Conservation (phyloP, 2,888 invertebrate genomes). For the Eupeodes luniger region DNA sequence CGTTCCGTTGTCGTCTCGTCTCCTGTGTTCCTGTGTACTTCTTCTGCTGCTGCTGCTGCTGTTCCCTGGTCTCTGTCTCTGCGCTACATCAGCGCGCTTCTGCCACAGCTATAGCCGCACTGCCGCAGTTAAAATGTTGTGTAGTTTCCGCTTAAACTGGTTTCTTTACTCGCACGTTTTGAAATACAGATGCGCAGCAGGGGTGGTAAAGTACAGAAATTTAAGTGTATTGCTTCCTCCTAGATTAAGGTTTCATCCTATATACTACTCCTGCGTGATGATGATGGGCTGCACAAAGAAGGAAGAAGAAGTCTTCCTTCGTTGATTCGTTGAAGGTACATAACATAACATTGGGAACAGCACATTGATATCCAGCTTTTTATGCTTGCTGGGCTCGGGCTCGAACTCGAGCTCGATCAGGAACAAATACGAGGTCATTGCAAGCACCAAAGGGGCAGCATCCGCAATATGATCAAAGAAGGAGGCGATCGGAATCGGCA, state of each 20-base stretch:
- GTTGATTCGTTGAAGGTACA: not conserved
- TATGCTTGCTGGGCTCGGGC: conserved; percentile 29
- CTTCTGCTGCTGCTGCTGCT: conserved; percentile 63
- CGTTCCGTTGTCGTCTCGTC: conserved; percentile 24
- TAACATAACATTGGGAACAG: conserved; percentile 39
- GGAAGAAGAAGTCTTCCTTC: conserved; percentile 51
- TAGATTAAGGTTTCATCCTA: conserved; percentile 75
- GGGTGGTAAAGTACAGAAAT: conserved; percentile 62
- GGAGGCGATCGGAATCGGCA: conserved; percentile 74
- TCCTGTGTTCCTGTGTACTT: conserved; percentile 54
- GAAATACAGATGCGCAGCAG: conserved; percentile 64
- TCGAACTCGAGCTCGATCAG: conserved; percentile 40
- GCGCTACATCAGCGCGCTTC: conserved; percentile 46
- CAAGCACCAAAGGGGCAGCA: conserved; percentile 70
- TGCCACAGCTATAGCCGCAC: conserved; percentile 69
- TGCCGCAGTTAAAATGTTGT: conserved; percentile 81
- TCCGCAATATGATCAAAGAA: conserved; percentile 75
- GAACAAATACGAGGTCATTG: conserved; percentile 74
- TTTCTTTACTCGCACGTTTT: conserved; percentile 78
- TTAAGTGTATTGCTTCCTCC: conserved; percentile 73
- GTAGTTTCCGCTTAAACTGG: conserved; percentile 85
- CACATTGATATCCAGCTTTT: conserved; percentile 40
- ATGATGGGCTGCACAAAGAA: conserved; percentile 41
- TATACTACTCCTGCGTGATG: conserved; percentile 21
- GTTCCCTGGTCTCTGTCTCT: not conserved